Evolutionary conservation across 2,113 vertebrate species (phyloP).

Genomic region (Cyanoliseus patagonus): DNA sequence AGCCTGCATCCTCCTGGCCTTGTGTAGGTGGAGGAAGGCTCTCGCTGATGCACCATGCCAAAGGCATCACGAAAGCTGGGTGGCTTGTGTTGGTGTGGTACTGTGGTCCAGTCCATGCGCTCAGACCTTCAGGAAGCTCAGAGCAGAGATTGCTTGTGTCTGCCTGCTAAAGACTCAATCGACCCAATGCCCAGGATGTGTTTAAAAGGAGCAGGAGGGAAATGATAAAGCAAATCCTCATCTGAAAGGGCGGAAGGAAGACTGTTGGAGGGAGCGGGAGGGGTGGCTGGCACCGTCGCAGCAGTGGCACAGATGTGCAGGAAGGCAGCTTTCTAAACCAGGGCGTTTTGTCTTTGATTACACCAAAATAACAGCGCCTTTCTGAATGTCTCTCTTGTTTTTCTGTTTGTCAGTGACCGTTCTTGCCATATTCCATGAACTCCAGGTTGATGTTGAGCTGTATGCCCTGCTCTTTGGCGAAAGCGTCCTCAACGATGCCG

Average conservation of each 20-base stretch:
- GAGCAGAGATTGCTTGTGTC: background rate
- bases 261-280: background rate
- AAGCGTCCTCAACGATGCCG: conserved; percentile 97
- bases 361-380: background rate
- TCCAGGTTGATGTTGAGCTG: conserved; percentile 95
- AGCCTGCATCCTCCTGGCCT: background rate
- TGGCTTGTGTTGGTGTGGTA: background rate
- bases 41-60: background rate
- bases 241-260: background rate
- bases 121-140: background rate
- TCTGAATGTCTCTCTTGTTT: conserved; percentile 55
- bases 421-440: conserved; percentile 97
- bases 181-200: background rate
- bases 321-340: conserved; percentile 1
- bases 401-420: conserved; percentile 88
- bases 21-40: background rate
- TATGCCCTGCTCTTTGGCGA: conserved; percentile 97
- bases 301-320: background rate
- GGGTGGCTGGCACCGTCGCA: background rate
- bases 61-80: background rate
- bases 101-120: background rate
- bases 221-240: background rate
- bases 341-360: background rate
- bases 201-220: background rate
- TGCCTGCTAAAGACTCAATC: background rate